Evolutionary conservation across 1,140 invertebrate genomes (phyloP), one percentile per base, ranked within the genome.

Genomic region (Hylyphantes graminicola): DNA sequence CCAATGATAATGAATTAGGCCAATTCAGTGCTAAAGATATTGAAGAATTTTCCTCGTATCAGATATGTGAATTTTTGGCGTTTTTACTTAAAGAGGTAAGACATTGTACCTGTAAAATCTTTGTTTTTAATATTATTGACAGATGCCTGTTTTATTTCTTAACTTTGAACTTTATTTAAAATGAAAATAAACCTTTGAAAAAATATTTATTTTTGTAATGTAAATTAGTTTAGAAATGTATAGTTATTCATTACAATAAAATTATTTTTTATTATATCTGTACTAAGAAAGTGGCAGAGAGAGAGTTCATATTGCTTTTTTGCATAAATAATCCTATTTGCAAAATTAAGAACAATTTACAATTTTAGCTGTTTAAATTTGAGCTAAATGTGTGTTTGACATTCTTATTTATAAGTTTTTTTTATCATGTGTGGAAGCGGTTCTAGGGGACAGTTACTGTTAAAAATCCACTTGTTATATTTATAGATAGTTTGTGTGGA

Each of bases 31-130:
- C 86, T 17, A 86, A 89, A 19, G 93, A 94, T 87, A 88, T 93
- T 4, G 87, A 89, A 21, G 85, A 88, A 48, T 90, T 97, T 70
- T 91, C 92, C 5, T 91, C 94, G 0, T 90, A 92, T 72, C 95
- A 97, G 89, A 91, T 92, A 67, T 92, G 93, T 68, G 93, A 94
- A 87, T 94, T 97, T 86, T 89, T 97, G 15, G 91, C 93, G 75
- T 91, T 93, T 84, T 89, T 97, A 2, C 90, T 94, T 0, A 92
- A 93, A 63, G 87, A 87, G 85, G 90, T 89, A 73, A 86, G 13
- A 64, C 21, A 9, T 19, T 72, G 8, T 50, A 13, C 15, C 10
- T 15, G 15, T 57, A 57, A 11, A 11, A 11, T 59, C 57, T 13
- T 59, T 59, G 12, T 59, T 59, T 59, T 59, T 13, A n/a, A 59